Base-by-base conservation (phyloP, 2,113 vertebrate genomes). In the Nyctereutes procyonoides region DNA sequence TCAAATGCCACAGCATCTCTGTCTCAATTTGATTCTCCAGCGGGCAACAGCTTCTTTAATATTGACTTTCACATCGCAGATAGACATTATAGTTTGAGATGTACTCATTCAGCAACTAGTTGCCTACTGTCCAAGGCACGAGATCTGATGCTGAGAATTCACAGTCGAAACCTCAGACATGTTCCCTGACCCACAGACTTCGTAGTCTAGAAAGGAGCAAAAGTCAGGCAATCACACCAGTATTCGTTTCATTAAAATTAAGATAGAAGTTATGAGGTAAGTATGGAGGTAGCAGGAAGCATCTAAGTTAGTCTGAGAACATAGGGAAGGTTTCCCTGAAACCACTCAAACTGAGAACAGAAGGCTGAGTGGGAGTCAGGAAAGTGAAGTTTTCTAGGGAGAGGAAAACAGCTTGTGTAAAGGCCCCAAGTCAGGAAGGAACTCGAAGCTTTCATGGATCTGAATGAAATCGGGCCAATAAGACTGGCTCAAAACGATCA, bases 331-430 rank as follows among this genome's bases (percentile, higher is more conserved):
- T 62, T 67, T 96, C 35, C 53, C 69, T 55, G 28, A 84, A 73
- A 94, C 56, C 93, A 69, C 80, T 90, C 67, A 58, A 63, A 26
- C 20, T 53, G 73, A 89, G 86, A 85, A 90, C 96, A 97, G 96
- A 90, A 74, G 69, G 73, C 5, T 88, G 91, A 91, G 96, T 94
- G 55, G 96, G 95, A 95, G 65, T 79, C 53, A 63, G n/a, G 51
- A 74, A 56, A 93, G n/a, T 10, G 5, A 51, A 20, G 9, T 43
- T 82, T 90, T 96, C 28, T 73, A 48, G 43, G 88, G 14, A 94
- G 43, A 30, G 38, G 28, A 35, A 88, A 92, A 55, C 88, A 96
- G 55, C 48, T 76, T 56, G 32, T 74, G 32, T 63, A 53, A 81
- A 92, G 4, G 73, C 35, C 53, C 43, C 48, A 80, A 65, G 19